Base-by-base conservation (phyloP, 2,797 vertebrate genomes). In the Emydoidea blandingii region DNA sequence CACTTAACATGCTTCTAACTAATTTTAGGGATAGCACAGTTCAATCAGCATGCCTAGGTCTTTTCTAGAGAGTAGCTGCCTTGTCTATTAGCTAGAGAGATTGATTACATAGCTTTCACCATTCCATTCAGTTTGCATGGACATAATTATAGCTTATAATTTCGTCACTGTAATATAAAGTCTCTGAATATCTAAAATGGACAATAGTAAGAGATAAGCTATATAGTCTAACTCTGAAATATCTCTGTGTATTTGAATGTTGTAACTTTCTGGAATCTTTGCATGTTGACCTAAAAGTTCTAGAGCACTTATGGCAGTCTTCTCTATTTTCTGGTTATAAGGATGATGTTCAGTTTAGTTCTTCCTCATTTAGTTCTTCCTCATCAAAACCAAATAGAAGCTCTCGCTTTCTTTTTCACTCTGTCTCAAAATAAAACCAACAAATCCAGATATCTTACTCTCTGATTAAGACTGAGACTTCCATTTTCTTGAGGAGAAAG, bases 121-220 rank as follows among this genome's bases (percentile, higher is more conserved):
- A 94, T 53, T 90, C 93, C 95, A 88, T 91, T 89, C 88, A 92
- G 65, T 97, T 97, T 97, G 95, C 96, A 97, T 87, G 94, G 95
- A 96, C 95, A 96, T 57, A 86, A 68, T 12, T 93, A 79, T 49
- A 92, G 89, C 72, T 93, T 47, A 14, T 44, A 56, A 57, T 76
- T 87, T 79, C 93, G 82, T 83, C 81, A 10, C 93, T 31, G 31
- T 62, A 90, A 92, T 79, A 84, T 54, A 72, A 54, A 87, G 49
- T 74, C 19, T 29, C 92, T 88, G 87, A 91, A 65, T 80, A 49
- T 79, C 92, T 94, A 95, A 50, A 52, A 25, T 62, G 47, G 56
- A 37, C 49, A 65, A 83, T 92, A 97, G 96, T 95, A 97, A 96
- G 94, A 97, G 97, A 96, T 97, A 97, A 97, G 95, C 89, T 37